Conservation (phyloP, 2,888 invertebrate species). For the Belgica antarctica region DNA sequence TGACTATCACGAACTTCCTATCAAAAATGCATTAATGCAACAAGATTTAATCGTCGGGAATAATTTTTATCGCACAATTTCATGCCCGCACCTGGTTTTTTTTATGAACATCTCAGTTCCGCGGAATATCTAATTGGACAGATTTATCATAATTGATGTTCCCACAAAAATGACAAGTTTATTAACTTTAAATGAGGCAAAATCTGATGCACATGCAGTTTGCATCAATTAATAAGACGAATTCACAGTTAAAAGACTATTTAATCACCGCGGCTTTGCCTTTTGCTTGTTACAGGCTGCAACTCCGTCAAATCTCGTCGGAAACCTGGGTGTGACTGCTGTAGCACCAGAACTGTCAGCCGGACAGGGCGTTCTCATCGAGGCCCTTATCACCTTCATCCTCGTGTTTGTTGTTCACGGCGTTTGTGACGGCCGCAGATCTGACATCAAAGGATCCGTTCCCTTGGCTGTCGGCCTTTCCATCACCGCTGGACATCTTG, state of each 20-base stretch:
- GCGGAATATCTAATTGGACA: too few species aligned
- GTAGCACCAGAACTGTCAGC: slow-evolving; percentile 61
- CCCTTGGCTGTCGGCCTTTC: slow-evolving; percentile 86
- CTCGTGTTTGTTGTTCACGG: slow-evolving; percentile 83
- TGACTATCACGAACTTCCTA: too few species aligned
- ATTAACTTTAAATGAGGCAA: too few species aligned
- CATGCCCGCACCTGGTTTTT: too few species aligned
- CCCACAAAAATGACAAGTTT: too few species aligned
- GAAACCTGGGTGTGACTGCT: slow-evolving; percentile 64
- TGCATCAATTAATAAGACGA: background rate
- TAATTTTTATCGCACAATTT: too few species aligned
- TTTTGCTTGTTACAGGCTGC: slow-evolving; percentile 47
- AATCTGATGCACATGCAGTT: too few species aligned
- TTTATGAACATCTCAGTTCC: too few species aligned
- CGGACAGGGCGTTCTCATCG: slow-evolving; percentile 77
- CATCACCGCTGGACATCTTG: slow-evolving; percentile 79
- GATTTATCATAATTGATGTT: too few species aligned
- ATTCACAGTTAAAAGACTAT: background rate
- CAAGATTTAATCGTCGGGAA: too few species aligned
- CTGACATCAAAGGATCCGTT: slow-evolving; percentile 77
- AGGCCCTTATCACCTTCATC: slow-evolving; percentile 81
- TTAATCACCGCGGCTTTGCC: too few species aligned
- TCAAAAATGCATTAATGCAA: too few species aligned
- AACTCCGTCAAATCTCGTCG: slow-evolving; percentile 59
- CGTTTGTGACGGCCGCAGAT: slow-evolving; percentile 76